Conservation (phyloP, 2,797 vertebrate species). For the Euthynnus affinis region DNA sequence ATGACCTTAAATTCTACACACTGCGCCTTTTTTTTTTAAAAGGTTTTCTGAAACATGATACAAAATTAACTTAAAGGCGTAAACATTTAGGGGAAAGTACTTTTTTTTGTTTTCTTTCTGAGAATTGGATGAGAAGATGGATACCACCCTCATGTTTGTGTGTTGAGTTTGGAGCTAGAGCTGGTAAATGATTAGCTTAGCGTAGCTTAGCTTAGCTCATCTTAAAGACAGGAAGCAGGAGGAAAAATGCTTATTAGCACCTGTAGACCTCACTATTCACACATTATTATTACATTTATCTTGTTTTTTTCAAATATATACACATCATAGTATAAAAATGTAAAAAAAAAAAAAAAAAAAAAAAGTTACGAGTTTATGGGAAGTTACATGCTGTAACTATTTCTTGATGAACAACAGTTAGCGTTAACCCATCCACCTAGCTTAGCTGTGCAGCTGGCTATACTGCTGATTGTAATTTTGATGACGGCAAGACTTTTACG, state of each 20-base stretch:
- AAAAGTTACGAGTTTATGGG: neutral
- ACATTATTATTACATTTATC: too few relatives aligned
- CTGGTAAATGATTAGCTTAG: neutral
- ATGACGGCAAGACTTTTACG: neutral
- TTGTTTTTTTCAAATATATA: neutral
- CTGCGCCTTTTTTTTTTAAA: too few relatives aligned
- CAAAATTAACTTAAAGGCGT: neutral
- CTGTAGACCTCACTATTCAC: neutral
- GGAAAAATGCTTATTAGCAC: neutral
- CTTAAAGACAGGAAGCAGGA: too few relatives aligned
- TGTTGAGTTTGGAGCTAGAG: neutral
- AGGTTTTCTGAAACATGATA: neutral
- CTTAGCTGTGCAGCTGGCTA: too few relatives aligned
- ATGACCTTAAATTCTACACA: too few relatives aligned
- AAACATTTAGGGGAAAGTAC: neutral
- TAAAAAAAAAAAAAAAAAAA: too few relatives aligned
- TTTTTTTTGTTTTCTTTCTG: neutral
- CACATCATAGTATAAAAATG: neutral
- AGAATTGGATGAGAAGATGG: neutral
- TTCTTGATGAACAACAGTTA: neutral
- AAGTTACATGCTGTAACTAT: neutral
- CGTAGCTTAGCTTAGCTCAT: constrained; percentile 1
- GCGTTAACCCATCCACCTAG: neutral
- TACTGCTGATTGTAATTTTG: neutral
- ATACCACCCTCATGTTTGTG: neutral